phyloP scores from a whole-genome alignment of 2,888 invertebrate species.

The Chouioia cunea region DNA sequence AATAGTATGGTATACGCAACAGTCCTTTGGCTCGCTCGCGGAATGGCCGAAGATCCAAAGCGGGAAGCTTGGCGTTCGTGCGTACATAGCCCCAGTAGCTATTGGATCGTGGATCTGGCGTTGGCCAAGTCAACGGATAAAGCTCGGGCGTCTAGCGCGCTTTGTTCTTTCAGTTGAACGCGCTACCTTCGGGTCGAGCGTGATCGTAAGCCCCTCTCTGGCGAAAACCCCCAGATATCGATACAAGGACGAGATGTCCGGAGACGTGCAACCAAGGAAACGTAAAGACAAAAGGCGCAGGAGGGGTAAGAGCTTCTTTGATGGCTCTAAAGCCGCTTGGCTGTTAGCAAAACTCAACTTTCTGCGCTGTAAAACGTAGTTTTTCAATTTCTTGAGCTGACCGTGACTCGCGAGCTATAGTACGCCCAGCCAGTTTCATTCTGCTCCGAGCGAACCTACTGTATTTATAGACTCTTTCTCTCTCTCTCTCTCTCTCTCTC shows the following conservation, averaged over 20 bases:
- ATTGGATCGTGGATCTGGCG: conserved; percentile 26
- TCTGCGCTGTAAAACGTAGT: not conserved
- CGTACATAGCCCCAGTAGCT: conserved; percentile 7
- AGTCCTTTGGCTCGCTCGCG: no score
- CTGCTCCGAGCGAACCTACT: conserved; percentile 6
- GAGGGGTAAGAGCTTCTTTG: conserved; percentile 74
- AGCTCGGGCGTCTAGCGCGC: no score
- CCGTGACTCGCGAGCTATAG: not conserved
- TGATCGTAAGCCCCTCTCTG: no score
- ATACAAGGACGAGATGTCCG: conserved; percentile 77
- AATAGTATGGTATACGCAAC: no score
- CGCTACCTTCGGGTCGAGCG: no score
- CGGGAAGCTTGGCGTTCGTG: no score
- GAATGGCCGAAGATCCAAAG: no score
- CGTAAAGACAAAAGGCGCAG: conserved; percentile 86
- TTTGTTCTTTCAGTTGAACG: no score
- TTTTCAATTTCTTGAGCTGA: no score
- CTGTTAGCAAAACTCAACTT: not conserved
- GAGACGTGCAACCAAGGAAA: conserved; percentile 88
- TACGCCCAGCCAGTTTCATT: no score
- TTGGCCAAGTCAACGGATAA: no score
- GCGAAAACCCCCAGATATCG: no score
- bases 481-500: not conserved
- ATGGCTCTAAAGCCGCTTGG: not conserved
- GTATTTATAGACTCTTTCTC: conserved; percentile 34